Conservation (phyloP, 2,113 vertebrate species). For the Mesembrinibis cayennensis region DNA sequence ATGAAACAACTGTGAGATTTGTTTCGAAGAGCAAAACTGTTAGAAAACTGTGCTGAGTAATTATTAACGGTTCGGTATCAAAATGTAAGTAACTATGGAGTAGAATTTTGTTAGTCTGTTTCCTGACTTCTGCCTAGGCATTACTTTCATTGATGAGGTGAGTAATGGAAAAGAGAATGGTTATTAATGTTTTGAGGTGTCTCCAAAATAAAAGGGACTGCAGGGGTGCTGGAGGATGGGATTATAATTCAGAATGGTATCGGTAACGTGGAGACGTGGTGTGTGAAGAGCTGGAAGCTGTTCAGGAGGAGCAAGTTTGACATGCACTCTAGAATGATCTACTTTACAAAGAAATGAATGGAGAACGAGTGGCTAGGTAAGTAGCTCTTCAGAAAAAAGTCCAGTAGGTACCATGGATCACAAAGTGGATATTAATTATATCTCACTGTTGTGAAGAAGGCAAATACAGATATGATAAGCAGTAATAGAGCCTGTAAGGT, state of each 20-base stretch:
- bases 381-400: not conserved
- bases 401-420: not conserved
- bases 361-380: not conserved
- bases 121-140: not conserved
- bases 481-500: not conserved
- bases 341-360: not conserved
- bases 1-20: not conserved
- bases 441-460: not conserved
- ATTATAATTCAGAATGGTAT: not conserved
- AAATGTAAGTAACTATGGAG: not conserved
- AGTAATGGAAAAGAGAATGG: not conserved
- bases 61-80: not conserved
- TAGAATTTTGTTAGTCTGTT: not conserved
- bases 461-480: not conserved
- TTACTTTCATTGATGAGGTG: not conserved
- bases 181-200: not conserved
- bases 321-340: not conserved
- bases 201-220: not conserved
- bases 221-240: not conserved
- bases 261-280: accelerated
- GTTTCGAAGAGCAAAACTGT: not conserved
- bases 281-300: not conserved
- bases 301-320: not conserved
- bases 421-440: not conserved
- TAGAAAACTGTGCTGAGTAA: not conserved